phyloP scores from a whole-genome alignment of 2,797 vertebrate species.

The Jordanella pulchra region DNA sequence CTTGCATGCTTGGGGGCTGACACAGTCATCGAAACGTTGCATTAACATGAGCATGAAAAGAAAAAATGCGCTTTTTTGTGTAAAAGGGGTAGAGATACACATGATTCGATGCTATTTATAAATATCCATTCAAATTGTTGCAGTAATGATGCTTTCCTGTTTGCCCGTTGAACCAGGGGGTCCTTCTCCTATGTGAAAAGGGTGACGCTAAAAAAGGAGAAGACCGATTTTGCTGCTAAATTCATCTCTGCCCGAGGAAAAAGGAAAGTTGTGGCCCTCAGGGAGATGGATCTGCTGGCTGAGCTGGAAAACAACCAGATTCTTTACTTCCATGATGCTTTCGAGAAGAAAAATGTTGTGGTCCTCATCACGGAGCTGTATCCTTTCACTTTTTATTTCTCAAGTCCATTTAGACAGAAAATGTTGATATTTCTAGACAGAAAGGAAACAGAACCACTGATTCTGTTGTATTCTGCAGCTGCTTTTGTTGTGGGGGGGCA shows the following conservation, averaged over 20 bases:
- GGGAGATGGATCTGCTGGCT: constrained; percentile 88
- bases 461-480: constrained; percentile 46
- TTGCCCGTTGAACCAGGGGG: constrained; percentile 78
- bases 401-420: not conserved
- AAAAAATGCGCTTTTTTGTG: too few relatives aligned
- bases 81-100: too few relatives aligned
- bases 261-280: constrained; percentile 82
- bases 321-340: constrained; percentile 91
- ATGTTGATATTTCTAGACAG: not conserved
- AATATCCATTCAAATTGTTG: not conserved
- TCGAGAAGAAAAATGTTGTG: constrained; percentile 90
- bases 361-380: constrained; percentile 94
- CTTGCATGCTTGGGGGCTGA: too few relatives aligned
- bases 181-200: constrained; percentile 92
- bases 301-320: constrained; percentile 87
- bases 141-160: not conserved
- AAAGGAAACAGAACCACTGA: constrained; percentile 36
- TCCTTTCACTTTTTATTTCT: constrained; percentile 72
- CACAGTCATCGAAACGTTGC: too few relatives aligned
- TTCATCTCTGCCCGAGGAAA: constrained; percentile 87
- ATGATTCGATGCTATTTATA: too few relatives aligned
- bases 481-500: constrained; percentile 61
- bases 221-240: constrained; percentile 88
- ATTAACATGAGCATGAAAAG: too few relatives aligned
- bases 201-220: constrained; percentile 85